A percentile compares a stretch with the other conserved stretches of the same genome.
Evolutionary conservation across 2,113 vertebrate genomes (phyloP).

Genomic region (Lethenteron camtschaticum): DNA sequence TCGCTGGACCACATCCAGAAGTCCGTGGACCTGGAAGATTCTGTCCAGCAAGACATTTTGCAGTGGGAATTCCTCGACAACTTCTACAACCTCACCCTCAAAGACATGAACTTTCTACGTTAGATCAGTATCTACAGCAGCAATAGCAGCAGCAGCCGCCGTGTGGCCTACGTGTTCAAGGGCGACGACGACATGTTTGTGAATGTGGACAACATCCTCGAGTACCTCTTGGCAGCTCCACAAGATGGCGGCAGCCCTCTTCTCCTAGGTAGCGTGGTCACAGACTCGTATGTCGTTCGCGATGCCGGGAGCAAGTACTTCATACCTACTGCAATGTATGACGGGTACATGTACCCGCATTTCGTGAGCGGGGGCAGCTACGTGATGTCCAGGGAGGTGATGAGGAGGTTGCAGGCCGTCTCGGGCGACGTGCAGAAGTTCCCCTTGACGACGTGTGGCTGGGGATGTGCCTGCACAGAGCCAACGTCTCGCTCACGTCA

Average conservation of each 20-base stretch:
- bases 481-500: background rate
- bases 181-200: constrained; percentile 11
- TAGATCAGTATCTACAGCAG: no score
- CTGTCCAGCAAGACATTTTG: constrained; percentile 10
- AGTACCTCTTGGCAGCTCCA: background rate
- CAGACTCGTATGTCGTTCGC: constrained; percentile 7
- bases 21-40: constrained; percentile 6
- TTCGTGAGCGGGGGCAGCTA: constrained; percentile 12
- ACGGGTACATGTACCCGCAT: constrained; percentile 9
- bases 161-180: constrained; percentile 7
- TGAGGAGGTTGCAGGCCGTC: constrained; percentile 7
- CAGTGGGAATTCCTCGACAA: constrained; percentile 13
- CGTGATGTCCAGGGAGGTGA: constrained; percentile 10
- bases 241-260: background rate
- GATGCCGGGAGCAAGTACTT: constrained; percentile 11
- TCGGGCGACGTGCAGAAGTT: constrained; percentile 8
- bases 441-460: constrained; percentile 13
- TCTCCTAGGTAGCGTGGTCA: constrained; percentile 10
- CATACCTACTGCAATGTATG: constrained; percentile 8
- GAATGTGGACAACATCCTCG: constrained; percentile 9
- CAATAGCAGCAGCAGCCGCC: no score
- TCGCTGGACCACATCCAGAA: background rate
- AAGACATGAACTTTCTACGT: background rate
- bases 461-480: constrained; percentile 9
- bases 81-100: constrained; percentile 13